Evolutionary conservation across 2,888 invertebrate species (phyloP).

Genomic region (Sicus ferrugineus): DNA sequence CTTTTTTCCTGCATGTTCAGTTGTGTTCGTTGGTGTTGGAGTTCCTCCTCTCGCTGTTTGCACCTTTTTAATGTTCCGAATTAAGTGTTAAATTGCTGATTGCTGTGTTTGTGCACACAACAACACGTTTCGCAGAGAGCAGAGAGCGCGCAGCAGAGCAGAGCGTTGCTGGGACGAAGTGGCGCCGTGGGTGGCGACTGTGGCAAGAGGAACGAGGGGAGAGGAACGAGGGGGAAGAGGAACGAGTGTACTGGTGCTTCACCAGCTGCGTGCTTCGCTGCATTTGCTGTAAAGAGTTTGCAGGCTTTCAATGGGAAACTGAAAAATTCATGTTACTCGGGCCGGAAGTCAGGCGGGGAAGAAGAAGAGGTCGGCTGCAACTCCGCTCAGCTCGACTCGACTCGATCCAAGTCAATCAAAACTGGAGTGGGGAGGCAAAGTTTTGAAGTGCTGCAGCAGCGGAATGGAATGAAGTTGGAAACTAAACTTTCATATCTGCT

Average conservation of each 20-base stretch:
- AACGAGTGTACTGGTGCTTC: no score
- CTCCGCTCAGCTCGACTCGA: background rate
- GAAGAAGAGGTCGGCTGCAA: background rate
- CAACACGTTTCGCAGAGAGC: background rate
- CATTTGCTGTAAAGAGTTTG: no score
- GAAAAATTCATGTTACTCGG: background rate
- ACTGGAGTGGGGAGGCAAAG: no score
- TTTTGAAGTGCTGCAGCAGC: no score
- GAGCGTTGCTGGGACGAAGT: background rate
- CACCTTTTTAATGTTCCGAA: slow-evolving; percentile 28
- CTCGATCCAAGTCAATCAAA: background rate
- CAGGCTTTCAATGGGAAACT: no score
- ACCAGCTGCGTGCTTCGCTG: no score
- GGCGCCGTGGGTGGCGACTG: background rate
- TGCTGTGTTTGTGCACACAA: background rate
- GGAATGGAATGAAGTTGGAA: no score
- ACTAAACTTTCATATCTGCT: no score
- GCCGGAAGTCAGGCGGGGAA: background rate
- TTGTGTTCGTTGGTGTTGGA: background rate
- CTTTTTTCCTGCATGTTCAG: no score
- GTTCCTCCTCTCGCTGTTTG: background rate
- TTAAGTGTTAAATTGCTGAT: slow-evolving; percentile 32
- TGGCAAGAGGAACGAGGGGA: background rate
- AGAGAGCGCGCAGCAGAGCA: background rate
- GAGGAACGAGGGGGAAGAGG: background rate